phyloP scores from a whole-genome alignment of 2,888 invertebrate species.

The Habroteleia sp. region DNA sequence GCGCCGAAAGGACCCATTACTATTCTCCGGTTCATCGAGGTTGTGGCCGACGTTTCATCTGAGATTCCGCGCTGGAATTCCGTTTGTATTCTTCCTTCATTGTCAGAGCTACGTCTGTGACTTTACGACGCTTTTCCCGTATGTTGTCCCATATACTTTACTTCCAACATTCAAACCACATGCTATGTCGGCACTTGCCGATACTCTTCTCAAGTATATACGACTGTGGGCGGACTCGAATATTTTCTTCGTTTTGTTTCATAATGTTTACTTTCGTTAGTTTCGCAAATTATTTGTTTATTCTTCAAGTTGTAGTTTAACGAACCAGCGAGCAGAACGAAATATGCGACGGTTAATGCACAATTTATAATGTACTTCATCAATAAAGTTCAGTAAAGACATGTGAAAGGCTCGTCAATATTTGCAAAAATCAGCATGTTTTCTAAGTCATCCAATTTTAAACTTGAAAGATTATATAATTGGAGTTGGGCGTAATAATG shows the following conservation, averaged over 20 bases:
- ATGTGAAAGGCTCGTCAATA: too few relatives aligned
- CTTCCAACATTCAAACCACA: constrained; percentile 41
- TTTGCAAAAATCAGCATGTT: too few relatives aligned
- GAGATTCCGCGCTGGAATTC: constrained; percentile 45
- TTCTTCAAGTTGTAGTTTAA: not conserved
- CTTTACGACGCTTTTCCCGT: constrained; percentile 54
- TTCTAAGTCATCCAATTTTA: too few relatives aligned
- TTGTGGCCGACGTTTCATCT: constrained; percentile 39
- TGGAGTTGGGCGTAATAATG: not conserved
- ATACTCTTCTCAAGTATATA: constrained; percentile 13
- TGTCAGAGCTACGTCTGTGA: constrained; percentile 35
- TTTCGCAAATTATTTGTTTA: constrained; percentile 16
- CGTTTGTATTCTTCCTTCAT: constrained; percentile 39
- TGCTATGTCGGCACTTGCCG: constrained; percentile 33
- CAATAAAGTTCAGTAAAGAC: too few relatives aligned
- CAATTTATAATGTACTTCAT: too few relatives aligned
- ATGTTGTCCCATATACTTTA: constrained; percentile 40
- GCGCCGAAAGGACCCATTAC: constrained; percentile 47
- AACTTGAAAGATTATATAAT: too few relatives aligned
- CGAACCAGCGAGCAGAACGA: too few relatives aligned
- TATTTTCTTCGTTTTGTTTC: too few relatives aligned
- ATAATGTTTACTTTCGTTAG: too few relatives aligned
- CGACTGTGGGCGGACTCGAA: constrained; percentile 2
- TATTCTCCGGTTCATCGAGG: constrained; percentile 50
- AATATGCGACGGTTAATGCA: too few relatives aligned